These are phyloP conservation scores for Andrena haemorrhoa DNA, from an alignment of 2,888 invertebrate species.

Conservation along the genomic window DNA sequence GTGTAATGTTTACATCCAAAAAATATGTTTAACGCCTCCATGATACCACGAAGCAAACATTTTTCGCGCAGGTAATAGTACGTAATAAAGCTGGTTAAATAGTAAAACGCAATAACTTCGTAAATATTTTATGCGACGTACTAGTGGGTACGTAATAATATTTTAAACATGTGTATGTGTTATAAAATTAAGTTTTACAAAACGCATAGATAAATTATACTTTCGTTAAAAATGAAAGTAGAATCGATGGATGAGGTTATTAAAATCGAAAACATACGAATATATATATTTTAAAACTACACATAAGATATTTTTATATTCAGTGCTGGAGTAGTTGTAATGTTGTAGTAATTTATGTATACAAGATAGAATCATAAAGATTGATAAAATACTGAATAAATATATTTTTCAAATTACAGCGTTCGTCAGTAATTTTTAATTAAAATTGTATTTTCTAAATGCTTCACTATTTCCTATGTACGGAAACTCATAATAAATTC, in stretches of 20 bases:
- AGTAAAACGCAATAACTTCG: slow-evolving; percentile 1
- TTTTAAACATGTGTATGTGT: not conserved
- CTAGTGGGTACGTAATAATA: not conserved
- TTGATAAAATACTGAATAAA: not conserved
- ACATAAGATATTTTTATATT: not conserved
- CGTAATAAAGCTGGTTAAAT: slow-evolving; percentile 12
- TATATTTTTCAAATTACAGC: slow-evolving; percentile 10
- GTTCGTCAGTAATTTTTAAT: too few relatives aligned
- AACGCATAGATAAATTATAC: not conserved
- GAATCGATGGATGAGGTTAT: not conserved
- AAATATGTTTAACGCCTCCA: slow-evolving; percentile 14
- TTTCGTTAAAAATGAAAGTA: not conserved
- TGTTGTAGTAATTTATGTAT: slow-evolving; percentile 14
- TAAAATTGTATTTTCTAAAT: too few relatives aligned
- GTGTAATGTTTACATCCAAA: slow-evolving; percentile 19
- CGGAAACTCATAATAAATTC: too few relatives aligned
- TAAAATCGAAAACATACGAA: not conserved
- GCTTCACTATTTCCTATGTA: too few relatives aligned
- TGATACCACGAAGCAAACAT: slow-evolving; percentile 19
- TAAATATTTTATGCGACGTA: slow-evolving; percentile 2
- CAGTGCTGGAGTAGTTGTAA: not conserved
- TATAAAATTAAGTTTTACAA: not conserved
- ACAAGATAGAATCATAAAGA: slow-evolving; percentile 4
- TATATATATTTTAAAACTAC: slow-evolving; percentile 16
- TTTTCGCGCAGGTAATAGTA: slow-evolving; percentile 5